phyloP scores from a whole-genome alignment of 2,888 invertebrate species.

The Elysia crispata region DNA sequence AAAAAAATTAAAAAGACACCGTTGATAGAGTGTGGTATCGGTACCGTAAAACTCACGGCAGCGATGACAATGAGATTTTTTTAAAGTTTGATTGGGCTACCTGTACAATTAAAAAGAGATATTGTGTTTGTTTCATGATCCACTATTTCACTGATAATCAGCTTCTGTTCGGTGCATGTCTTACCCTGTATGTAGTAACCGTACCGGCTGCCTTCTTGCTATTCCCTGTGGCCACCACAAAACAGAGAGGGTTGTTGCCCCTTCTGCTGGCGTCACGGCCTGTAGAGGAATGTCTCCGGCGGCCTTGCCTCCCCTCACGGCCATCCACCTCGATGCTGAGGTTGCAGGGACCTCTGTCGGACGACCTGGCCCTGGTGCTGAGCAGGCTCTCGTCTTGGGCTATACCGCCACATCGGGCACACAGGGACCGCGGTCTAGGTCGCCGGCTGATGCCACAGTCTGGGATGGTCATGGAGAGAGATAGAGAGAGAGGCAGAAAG shows the following conservation, averaged over 20 bases:
- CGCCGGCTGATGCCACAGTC: background rate
- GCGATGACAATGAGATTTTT: no score
- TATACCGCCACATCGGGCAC: background rate
- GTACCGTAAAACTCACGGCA: no score
- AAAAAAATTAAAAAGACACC: no score
- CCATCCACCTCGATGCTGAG: slow-evolving; percentile 40
- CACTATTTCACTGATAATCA: no score
- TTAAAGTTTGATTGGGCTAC: no score
- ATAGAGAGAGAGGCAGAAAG: background rate
- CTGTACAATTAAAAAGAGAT: no score
- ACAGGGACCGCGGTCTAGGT: background rate
- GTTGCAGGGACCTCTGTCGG: background rate
- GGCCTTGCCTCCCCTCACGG: slow-evolving; percentile 12
- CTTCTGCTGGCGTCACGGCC: background rate
- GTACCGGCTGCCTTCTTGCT: background rate
- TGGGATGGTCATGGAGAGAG: background rate
- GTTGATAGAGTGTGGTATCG: no score
- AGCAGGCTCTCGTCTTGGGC: background rate
- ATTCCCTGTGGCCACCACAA: slow-evolving; percentile 18
- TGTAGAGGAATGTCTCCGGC: slow-evolving; percentile 29
- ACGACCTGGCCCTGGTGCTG: slow-evolving; percentile 15
- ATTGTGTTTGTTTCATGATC: no score
- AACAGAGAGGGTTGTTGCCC: slow-evolving; percentile 4
- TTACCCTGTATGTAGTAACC: slow-evolving; percentile 32
- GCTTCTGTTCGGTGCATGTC: background rate